Evolutionary conservation across 2,797 vertebrate genomes (phyloP).

Genomic region (Ciconia nigra): DNA sequence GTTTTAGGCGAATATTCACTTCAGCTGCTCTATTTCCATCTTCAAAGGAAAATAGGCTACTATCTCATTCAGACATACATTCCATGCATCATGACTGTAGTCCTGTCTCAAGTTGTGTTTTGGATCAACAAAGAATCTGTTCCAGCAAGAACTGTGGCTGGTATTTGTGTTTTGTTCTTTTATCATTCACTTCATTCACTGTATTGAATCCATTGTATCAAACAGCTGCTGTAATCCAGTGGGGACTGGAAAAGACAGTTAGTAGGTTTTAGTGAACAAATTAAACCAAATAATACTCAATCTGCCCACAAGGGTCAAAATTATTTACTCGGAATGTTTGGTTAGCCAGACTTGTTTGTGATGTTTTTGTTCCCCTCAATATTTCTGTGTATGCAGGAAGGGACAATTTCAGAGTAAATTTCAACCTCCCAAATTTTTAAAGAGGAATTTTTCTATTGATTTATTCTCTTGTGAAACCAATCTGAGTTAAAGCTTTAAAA

Average conservation of each 20-base stretch:
- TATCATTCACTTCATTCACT: conserved; percentile 5
- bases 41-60: conserved; percentile 85
- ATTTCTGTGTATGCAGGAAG: neutral
- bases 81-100: conserved; percentile 85
- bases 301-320: neutral
- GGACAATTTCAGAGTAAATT: neutral
- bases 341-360: neutral
- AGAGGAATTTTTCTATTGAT: neutral
- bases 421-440: neutral
- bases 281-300: neutral
- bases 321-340: neutral
- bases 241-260: neutral
- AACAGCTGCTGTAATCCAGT: neutral
- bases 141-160: conserved; percentile 79
- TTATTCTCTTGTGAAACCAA: neutral
- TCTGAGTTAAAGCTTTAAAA: neutral
- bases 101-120: conserved; percentile 84
- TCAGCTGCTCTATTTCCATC: conserved; percentile 78
- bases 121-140: conserved; percentile 85
- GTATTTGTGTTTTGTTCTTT: conserved; percentile 63
- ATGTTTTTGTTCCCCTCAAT: neutral
- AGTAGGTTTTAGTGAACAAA: neutral
- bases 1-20: conserved; percentile 82
- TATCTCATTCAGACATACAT: conserved; percentile 86
- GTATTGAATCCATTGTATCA: neutral